Percentiles rank a stretch among this genome's conserved stretches.
These are phyloP conservation scores for Musca vetustissima DNA, from an alignment of 1,140 invertebrate genomes.

Conservation along the genomic window DNA sequence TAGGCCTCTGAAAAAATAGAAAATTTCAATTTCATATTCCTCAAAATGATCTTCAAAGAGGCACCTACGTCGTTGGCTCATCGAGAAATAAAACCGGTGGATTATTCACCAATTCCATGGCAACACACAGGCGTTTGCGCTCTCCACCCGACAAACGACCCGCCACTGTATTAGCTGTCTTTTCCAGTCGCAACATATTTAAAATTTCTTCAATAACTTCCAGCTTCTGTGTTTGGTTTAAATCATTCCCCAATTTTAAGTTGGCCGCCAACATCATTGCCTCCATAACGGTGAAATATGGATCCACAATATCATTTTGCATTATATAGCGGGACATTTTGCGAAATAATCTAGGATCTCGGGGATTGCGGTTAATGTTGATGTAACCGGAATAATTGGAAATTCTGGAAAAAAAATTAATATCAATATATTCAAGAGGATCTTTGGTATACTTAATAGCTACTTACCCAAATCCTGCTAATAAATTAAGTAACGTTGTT, in stretches of 20 bases:
- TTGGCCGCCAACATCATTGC: conserved; percentile 84
- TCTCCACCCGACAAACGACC: conserved; percentile 86
- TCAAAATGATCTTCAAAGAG: background rate
- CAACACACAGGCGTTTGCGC: conserved; percentile 87
- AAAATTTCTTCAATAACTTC: conserved; percentile 72
- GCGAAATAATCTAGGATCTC: conserved; percentile 76
- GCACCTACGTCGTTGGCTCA: conserved; percentile 78
- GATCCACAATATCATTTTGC: conserved; percentile 89
- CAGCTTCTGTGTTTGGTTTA: conserved; percentile 66
- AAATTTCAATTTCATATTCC: background rate
- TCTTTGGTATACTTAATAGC: conserved; percentile 27
- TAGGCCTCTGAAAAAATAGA: conserved; percentile 58
- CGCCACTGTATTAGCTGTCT: conserved; percentile 69
- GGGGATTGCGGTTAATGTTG: conserved; percentile 71
- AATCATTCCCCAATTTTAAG: conserved; percentile 75
- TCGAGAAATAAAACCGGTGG: conserved; percentile 88
- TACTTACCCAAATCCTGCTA: conserved; percentile 80
- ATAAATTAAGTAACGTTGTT: conserved; percentile 80
- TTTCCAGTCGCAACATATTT: conserved; percentile 64
- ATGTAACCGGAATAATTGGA: conserved; percentile 64
- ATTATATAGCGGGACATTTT: conserved; percentile 92
- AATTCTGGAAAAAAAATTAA: conserved; percentile 27
- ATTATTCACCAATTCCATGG: conserved; percentile 90
- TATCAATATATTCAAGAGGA: background rate
- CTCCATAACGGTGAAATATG: conserved; percentile 81